These are phyloP conservation scores for Polypedilum pembai DNA, from an alignment of 1,140 invertebrate species.

Conservation along the genomic window DNA sequence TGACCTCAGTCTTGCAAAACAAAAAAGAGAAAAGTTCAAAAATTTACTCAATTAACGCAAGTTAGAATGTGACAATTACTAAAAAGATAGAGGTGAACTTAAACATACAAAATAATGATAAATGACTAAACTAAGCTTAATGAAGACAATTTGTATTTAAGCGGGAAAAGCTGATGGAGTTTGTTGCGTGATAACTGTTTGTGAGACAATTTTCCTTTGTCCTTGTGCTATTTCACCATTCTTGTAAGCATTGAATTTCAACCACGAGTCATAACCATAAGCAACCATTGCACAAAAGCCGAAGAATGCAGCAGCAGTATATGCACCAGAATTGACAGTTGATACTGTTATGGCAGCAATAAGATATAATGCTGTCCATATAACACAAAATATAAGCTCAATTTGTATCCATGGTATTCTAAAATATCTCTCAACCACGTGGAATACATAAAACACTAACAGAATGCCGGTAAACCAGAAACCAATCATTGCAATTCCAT, in stretches of 20 bases:
- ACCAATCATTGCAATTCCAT: slow-evolving; percentile 74
- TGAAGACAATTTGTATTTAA: not conserved
- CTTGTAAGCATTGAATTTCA: slow-evolving; percentile 60
- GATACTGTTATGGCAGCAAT: slow-evolving; percentile 59
- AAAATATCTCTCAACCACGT: slow-evolving; percentile 76
- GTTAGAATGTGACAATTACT: too few species aligned
- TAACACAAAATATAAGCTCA: slow-evolving; percentile 64
- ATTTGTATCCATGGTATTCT: slow-evolving; percentile 82
- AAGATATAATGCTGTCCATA: slow-evolving; percentile 65
- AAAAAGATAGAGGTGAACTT: too few species aligned
- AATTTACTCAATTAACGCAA: too few species aligned
- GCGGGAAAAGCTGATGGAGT: not conserved
- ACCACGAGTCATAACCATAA: slow-evolving; percentile 67
- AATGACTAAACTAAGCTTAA: not conserved
- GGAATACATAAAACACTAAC: slow-evolving; percentile 73
- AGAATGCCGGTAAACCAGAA: slow-evolving; percentile 77
- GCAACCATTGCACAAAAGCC: slow-evolving; percentile 67
- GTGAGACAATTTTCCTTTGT: slow-evolving; percentile 52
- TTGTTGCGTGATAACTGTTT: slow-evolving; percentile 43
- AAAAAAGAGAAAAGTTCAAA: too few species aligned
- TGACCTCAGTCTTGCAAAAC: too few species aligned
- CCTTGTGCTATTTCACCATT: slow-evolving; percentile 67
- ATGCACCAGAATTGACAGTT: slow-evolving; percentile 49
- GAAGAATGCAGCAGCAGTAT: slow-evolving; percentile 64
- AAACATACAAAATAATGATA: too few species aligned